These are phyloP conservation scores for Pelobates fuscus DNA, from an alignment of 2,113 vertebrate genomes.

Conservation along the genomic window DNA sequence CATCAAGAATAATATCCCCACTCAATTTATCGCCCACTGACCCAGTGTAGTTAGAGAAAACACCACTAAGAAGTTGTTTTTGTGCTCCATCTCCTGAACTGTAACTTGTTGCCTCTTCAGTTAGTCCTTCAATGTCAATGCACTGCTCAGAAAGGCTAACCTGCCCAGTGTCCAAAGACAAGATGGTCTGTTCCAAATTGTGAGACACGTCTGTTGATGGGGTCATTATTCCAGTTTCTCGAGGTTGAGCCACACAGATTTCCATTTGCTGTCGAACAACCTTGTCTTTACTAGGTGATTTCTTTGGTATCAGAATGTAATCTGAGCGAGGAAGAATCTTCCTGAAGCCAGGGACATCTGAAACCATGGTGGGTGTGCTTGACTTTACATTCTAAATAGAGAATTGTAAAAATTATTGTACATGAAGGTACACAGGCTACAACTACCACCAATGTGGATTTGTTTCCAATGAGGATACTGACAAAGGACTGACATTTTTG, in stretches of 20 bases:
- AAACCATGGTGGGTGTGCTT: slow-evolving; percentile 64
- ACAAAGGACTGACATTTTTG: no score
- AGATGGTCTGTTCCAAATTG: slow-evolving; percentile 63
- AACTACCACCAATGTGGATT: no score
- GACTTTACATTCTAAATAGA: slow-evolving; percentile 66
- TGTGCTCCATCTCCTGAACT: slow-evolving; percentile 59
- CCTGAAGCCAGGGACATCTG: slow-evolving; percentile 91
- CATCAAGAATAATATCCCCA: slow-evolving; percentile 70
- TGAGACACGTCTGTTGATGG: slow-evolving; percentile 54
- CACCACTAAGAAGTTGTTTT: slow-evolving; percentile 65
- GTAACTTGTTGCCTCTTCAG: slow-evolving; percentile 67
- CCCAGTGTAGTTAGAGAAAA: slow-evolving; percentile 63
- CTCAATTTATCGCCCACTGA: slow-evolving; percentile 57
- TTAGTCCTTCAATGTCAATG: slow-evolving; percentile 71
- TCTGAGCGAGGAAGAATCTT: slow-evolving; percentile 93
- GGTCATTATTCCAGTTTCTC: slow-evolving; percentile 50
- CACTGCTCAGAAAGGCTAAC: slow-evolving; percentile 74
- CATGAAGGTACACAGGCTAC: no score
- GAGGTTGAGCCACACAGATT: slow-evolving; percentile 60
- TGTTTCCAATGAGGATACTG: no score
- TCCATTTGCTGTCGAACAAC: slow-evolving; percentile 71
- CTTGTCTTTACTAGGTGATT: slow-evolving; percentile 67
- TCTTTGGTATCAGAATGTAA: slow-evolving; percentile 86
- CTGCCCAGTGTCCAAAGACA: slow-evolving; percentile 61
- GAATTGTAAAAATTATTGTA: slow-evolving; percentile 19